phyloP scores from a whole-genome alignment of 2,113 vertebrate species.

The Bagarius yarrelli region DNA sequence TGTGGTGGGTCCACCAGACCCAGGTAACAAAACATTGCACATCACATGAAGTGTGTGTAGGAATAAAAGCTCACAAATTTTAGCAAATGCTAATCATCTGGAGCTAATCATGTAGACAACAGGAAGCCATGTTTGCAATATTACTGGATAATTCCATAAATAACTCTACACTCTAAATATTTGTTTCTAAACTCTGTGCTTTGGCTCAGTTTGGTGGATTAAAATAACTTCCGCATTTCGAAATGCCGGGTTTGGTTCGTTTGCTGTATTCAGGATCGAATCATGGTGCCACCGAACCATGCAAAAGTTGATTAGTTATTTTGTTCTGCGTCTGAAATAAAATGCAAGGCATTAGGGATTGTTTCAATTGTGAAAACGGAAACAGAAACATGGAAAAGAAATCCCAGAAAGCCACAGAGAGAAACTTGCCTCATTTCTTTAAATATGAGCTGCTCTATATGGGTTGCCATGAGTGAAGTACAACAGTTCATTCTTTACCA shows the following conservation, averaged over 20 bases:
- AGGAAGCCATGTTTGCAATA: not conserved
- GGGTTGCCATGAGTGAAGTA: not conserved
- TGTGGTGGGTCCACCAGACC: too few relatives aligned
- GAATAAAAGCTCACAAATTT: too few relatives aligned
- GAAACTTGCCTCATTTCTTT: not conserved
- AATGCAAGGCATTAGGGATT: not conserved
- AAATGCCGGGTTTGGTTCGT: not conserved
- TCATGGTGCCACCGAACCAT: not conserved
- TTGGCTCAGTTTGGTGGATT: not conserved
- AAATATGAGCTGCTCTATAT: not conserved
- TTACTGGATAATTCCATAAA: not conserved
- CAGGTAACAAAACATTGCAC: too few relatives aligned
- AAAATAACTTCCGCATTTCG: not conserved
- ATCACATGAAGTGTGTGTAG: too few relatives aligned
- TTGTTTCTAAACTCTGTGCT: not conserved
- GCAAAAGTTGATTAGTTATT: not conserved
- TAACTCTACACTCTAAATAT: not conserved
- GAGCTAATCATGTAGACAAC: not conserved
- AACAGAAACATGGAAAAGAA: not conserved
- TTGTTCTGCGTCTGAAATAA: not conserved
- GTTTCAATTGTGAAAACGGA: not conserved
- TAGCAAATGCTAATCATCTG: not conserved
- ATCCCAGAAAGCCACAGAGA: not conserved
- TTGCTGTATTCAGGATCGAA: not conserved
- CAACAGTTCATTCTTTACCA: not conserved